Conservation (phyloP, 2,797 vertebrate genomes). For the Knipowitschia caucasica region DNA sequence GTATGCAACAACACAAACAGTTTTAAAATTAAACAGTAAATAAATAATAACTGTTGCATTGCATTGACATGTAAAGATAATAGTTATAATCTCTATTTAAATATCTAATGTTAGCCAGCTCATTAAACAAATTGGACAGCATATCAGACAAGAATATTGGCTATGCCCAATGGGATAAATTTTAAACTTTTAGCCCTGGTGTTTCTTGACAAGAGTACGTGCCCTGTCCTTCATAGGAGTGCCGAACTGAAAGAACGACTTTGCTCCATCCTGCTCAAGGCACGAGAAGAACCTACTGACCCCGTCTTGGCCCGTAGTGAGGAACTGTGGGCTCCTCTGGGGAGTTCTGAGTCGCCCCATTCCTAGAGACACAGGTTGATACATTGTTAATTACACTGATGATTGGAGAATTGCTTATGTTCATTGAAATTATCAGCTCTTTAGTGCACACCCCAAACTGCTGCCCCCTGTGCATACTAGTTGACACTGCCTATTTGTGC, state of each 20-base stretch:
- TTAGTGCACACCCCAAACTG: constrained; percentile 23
- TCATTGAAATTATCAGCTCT: constrained; percentile 15
- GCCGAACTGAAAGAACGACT: constrained; percentile 72
- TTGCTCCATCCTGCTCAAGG: constrained; percentile 60
- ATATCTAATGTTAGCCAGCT: no score
- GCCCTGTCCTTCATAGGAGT: constrained; percentile 57
- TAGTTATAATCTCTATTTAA: no score
- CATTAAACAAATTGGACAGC: no score
- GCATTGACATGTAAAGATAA: no score
- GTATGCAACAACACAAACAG: neutral
- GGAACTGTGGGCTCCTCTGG: constrained; percentile 58
- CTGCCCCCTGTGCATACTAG: constrained; percentile 15
- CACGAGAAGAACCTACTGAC: constrained; percentile 64
- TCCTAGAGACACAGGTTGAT: constrained; percentile 47
- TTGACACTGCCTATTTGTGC: constrained; percentile 34
- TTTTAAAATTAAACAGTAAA: neutral
- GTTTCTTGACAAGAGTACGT: constrained; percentile 41
- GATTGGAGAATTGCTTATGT: constrained; percentile 39
- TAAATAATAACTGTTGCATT: neutral
- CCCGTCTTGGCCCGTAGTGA: constrained; percentile 31
- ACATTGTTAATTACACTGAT: constrained; percentile 48
- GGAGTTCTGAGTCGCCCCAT: constrained; percentile 47
- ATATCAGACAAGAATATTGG: no score
- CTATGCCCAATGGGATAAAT: no score
- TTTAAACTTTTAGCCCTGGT: constrained; percentile 17